Evolutionary conservation across 2,888 invertebrate species (phyloP).

Genomic region (Drosophila barbarae): DNA sequence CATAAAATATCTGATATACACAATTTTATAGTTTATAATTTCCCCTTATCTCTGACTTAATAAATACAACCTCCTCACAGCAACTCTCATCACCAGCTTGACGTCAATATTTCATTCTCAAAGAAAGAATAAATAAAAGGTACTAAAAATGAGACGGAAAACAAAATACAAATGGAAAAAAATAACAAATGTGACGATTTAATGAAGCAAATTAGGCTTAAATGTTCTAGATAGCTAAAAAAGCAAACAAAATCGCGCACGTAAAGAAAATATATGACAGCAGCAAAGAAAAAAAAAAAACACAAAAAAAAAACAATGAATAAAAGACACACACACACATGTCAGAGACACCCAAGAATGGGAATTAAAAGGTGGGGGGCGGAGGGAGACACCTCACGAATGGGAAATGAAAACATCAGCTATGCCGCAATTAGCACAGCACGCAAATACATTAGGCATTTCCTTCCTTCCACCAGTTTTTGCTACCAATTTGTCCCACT

Average conservation of each 20-base stretch:
- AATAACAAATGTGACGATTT: slow-evolving; percentile 64
- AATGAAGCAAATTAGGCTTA: slow-evolving; percentile 69
- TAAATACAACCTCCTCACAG: neutral
- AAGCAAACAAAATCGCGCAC: slow-evolving; percentile 54
- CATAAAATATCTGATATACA: slow-evolving; percentile 5
- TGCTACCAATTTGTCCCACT: slow-evolving; percentile 17
- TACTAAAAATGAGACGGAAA: slow-evolving; percentile 3
- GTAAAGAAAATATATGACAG: slow-evolving; percentile 51
- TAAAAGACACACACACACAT: slow-evolving; percentile 12
- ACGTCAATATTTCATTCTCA: slow-evolving; percentile 20
- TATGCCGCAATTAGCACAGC: slow-evolving; percentile 55
- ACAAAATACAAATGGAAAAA: slow-evolving; percentile 22
- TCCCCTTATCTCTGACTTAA: neutral
- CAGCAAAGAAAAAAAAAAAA: slow-evolving; percentile 22
- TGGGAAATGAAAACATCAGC: slow-evolving; percentile 58
- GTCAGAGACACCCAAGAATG: neutral
- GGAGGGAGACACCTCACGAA: slow-evolving; percentile 23
- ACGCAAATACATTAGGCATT: slow-evolving; percentile 52
- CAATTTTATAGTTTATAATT: neutral
- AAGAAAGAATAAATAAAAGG: slow-evolving; percentile 8
- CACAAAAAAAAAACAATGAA: slow-evolving; percentile 14
- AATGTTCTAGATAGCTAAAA: slow-evolving; percentile 59
- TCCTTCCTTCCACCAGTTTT: neutral
- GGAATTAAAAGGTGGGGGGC: neutral
- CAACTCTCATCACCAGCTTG: slow-evolving; percentile 14